Conservation (phyloP, 2,113 vertebrate species). For the Pagrus major region DNA sequence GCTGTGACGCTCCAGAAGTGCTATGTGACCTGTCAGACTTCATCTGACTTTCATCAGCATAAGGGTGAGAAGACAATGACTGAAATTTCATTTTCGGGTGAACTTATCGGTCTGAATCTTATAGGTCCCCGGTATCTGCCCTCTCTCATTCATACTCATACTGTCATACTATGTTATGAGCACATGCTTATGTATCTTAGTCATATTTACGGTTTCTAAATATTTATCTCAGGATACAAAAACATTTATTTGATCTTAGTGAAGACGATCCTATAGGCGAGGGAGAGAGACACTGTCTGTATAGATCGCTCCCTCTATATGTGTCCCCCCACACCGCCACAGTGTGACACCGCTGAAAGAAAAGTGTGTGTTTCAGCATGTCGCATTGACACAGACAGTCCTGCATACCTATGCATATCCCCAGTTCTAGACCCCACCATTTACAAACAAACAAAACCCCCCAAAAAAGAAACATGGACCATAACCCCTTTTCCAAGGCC, state of each 20-base stretch:
- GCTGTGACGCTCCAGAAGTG: too few species aligned
- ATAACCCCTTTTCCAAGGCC: slow-evolving; percentile 44
- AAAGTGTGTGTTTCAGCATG: slow-evolving; percentile 82
- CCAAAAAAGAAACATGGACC: slow-evolving; percentile 58
- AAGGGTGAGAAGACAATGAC: too few species aligned
- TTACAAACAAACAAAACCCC: slow-evolving; percentile 77
- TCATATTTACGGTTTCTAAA: background rate
- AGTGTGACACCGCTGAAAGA: slow-evolving; percentile 69
- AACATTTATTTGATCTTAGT: background rate
- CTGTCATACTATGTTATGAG: too few species aligned
- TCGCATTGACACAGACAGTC: slow-evolving; percentile 79
- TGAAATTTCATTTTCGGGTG: too few species aligned
- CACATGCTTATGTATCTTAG: background rate
- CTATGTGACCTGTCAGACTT: too few species aligned
- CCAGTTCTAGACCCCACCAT: slow-evolving; percentile 78
- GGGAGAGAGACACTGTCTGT: slow-evolving; percentile 2
- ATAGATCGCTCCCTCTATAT: slow-evolving; percentile 59
- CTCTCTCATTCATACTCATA: too few species aligned
- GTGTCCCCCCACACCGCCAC: slow-evolving; percentile 42
- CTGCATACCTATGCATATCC: slow-evolving; percentile 82
- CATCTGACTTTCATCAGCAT: too few species aligned
- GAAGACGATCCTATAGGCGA: slow-evolving; percentile 1
- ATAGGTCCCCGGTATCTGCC: too few species aligned
- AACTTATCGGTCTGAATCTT: too few species aligned
- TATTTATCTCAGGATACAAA: background rate